phyloP scores from a whole-genome alignment of 2,113 vertebrate genomes.

The Chamaea fasciata region DNA sequence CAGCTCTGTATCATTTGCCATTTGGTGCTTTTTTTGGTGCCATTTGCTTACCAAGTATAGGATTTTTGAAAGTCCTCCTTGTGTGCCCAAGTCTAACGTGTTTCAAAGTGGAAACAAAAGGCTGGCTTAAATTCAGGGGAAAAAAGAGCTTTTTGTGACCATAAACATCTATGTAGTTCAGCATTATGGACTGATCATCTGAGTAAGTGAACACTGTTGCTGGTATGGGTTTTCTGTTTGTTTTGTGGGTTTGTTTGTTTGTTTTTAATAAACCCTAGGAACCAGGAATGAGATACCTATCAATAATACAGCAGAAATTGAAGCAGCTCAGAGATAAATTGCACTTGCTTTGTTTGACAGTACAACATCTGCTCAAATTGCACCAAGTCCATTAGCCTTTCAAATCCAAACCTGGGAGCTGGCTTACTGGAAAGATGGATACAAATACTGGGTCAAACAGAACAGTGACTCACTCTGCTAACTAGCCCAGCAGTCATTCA shows the following conservation, averaged over 20 bases:
- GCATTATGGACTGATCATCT: not conserved
- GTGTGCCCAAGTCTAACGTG: rapidly evolving
- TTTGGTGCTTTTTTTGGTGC: not conserved
- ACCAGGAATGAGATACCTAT: not conserved
- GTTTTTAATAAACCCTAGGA: not conserved
- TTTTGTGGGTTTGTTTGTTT: not conserved
- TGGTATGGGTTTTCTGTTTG: not conserved
- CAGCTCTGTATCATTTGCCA: not conserved
- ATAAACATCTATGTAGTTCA: not conserved
- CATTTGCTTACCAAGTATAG: not conserved
- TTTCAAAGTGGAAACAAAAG: not conserved
- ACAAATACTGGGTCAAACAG: not conserved
- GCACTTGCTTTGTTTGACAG: not conserved
- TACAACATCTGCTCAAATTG: not conserved
- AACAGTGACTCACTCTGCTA: not conserved
- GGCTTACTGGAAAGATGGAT: not conserved
- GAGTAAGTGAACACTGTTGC: not conserved
- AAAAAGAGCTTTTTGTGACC: not conserved
- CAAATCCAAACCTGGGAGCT: not conserved
- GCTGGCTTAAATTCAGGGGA: not conserved
- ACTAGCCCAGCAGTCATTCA: not conserved
- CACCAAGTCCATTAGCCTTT: not conserved
- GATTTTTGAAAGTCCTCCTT: not conserved
- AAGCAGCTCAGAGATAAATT: not conserved
- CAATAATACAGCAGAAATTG: not conserved